Conservation (phyloP, 1,140 invertebrate genomes). For the Eupristina koningsbergeri region DNA sequence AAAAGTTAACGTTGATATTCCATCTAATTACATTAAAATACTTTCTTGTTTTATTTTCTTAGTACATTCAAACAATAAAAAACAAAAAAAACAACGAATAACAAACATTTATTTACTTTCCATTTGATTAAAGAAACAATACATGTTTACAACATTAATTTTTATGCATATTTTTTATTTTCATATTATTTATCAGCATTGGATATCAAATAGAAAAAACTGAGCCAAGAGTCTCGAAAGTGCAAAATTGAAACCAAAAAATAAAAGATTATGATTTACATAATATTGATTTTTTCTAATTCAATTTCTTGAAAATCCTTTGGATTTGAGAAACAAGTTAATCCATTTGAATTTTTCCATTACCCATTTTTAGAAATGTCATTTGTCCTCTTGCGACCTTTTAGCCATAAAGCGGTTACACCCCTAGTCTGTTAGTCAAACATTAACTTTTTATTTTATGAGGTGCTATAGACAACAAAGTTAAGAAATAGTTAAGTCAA, state of each 20-base stretch:
- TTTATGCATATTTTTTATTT: too few relatives aligned
- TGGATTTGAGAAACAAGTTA: background rate
- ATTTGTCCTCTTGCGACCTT: slow-evolving; percentile 5
- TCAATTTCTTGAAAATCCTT: background rate
- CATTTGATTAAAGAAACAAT: too few relatives aligned
- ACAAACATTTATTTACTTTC: too few relatives aligned
- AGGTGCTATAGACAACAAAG: slow-evolving; percentile 41
- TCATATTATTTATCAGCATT: too few relatives aligned
- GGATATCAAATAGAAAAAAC: too few relatives aligned
- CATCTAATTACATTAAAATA: too few relatives aligned
- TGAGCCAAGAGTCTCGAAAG: too few relatives aligned
- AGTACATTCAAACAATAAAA: too few relatives aligned
- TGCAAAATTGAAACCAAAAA: background rate
- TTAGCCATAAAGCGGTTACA: slow-evolving; percentile 25
- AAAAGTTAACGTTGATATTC: too few relatives aligned
- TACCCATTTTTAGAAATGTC: background rate
- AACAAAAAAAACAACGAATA: too few relatives aligned
- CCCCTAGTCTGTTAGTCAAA: slow-evolving; percentile 7
- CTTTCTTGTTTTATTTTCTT: too few relatives aligned
- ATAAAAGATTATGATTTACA: background rate
- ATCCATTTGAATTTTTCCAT: background rate
- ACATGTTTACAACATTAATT: too few relatives aligned
- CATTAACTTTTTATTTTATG: slow-evolving; percentile 44
- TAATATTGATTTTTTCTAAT: background rate
- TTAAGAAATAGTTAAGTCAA: slow-evolving; percentile 27